Base-by-base conservation (phyloP, 2,888 invertebrate species). In the Tachina grossa region DNA sequence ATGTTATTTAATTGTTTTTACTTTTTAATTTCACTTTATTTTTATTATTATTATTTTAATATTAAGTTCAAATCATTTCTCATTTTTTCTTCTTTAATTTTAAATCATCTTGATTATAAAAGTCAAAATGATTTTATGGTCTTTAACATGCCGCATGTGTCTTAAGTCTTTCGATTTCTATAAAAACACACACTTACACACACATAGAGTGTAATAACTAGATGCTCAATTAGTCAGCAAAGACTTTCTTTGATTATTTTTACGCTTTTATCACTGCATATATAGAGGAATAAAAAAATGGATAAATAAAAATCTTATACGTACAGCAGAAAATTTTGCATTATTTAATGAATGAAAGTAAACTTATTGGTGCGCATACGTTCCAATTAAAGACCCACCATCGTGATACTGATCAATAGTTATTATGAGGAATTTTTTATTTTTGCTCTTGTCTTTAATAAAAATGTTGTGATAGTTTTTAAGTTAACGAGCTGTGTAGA, bases 381-480 rank as follows among this genome's bases (percentile, higher is more conserved):
- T 74, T 78, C 83, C 78, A 78, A 83, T 79, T 78, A 83, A 83
- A 83, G 83, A 83, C 83, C 83, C 78, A 79, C 78, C 83, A 69
- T 79, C 66, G 83, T 14, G 83, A 78, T 78, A 83, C 68, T 43
- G 74, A 79, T 83, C 83, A 83, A 79, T 74, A 72, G 51, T 66
- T 59, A 65, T 77, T 83, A 74, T 69, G 19, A 66, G 41, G 66
- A 78, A 47, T 78, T 59, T 72, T 41, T 51, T 49, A n/a, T 45
- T 51, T 1, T 4, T 63, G n/a, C 43, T 65, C 22, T 68, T 61
- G 16, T 72, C 53, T 59, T 39, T 72, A 61, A 71, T 79, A 55
- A 63, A 79, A 57, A 57, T 65, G 65, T 79, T 71, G 79, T 19
- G 9, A 22, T 63, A 39, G 43, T 47, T 53, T 22, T 31, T 75